A percentile compares a stretch with the other conserved stretches of the same genome.
Conservation (phyloP, 30 jellyfish, hydroid and myxozoan genomes). For the Chrysaora quinquecirrha region DNA sequence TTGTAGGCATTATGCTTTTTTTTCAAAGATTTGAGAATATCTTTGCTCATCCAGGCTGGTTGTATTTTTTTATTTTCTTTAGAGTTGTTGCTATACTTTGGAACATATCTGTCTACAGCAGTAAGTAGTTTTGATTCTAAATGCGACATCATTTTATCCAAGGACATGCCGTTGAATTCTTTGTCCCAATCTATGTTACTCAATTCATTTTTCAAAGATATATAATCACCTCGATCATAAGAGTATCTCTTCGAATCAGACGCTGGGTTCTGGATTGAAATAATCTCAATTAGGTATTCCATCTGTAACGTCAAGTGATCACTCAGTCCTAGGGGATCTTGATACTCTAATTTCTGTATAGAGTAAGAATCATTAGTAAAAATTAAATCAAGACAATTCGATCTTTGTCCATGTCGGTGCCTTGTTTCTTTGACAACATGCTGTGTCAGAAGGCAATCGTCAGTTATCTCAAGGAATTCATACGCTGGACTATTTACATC, state of each 20-base stretch:
- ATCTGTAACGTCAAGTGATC: neutral
- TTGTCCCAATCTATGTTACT: neutral
- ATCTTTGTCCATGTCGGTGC: neutral
- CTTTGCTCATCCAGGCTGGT: neutral
- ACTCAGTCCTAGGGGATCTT: neutral
- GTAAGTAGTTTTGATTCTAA: too few species aligned
- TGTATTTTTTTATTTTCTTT: neutral
- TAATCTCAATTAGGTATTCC: neutral
- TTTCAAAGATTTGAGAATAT: neutral
- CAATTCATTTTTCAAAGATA: neutral
- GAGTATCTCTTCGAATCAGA: neutral
- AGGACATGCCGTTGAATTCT: neutral
- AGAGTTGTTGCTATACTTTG: neutral
- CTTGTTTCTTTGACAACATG: neutral
- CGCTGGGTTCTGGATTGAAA: too few species aligned
- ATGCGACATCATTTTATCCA: too few species aligned
- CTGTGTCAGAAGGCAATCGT: neutral
- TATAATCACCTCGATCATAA: neutral
- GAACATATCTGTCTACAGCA: too few species aligned
- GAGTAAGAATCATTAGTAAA: neutral
- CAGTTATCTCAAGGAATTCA: neutral
- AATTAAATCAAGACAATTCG: neutral
- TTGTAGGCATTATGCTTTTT: slow-evolving; percentile 13
- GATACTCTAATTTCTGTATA: neutral
- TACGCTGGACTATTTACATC: neutral